Evolutionary conservation across 1,140 invertebrate genomes (phyloP).

Genomic region (Platyscapa corneri): DNA sequence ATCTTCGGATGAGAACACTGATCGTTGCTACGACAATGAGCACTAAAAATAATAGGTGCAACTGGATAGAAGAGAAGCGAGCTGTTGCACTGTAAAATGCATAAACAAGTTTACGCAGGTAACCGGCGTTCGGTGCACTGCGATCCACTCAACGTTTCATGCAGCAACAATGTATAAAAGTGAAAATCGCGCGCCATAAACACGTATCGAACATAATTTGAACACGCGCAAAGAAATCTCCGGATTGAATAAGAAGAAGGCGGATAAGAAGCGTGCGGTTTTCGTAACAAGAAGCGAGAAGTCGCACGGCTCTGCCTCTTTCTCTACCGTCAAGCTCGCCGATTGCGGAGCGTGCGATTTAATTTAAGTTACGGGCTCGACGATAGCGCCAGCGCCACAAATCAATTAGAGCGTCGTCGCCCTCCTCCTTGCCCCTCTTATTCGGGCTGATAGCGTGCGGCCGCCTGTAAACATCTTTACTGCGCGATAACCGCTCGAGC

Average conservation of each 20-base stretch:
- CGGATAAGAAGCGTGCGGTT: background rate
- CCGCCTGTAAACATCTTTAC: conserved; percentile 70
- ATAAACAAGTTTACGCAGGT: background rate
- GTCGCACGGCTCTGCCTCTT: background rate
- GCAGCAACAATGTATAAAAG: background rate
- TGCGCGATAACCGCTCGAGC: conserved; percentile 64
- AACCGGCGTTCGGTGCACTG: too few relatives aligned
- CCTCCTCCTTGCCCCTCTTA: conserved; percentile 55
- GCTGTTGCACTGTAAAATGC: background rate
- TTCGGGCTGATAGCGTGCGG: conserved; percentile 61
- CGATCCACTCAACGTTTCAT: too few relatives aligned
- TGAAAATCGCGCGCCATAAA: background rate
- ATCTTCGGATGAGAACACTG: background rate
- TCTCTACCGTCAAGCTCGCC: conserved; percentile 28
- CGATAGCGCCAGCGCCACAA: conserved; percentile 67
- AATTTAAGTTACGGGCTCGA: conserved; percentile 68
- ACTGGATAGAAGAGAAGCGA: background rate
- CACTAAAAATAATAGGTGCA: background rate
- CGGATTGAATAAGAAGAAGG: background rate
- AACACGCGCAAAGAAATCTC: background rate
- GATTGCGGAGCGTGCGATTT: conserved; percentile 62
- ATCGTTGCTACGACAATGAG: background rate
- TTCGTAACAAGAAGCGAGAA: background rate
- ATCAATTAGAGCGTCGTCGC: conserved; percentile 68
- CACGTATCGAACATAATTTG: background rate